Evolutionary conservation across 2,888 invertebrate species (phyloP).

Genomic region (Drosophila rellima): DNA sequence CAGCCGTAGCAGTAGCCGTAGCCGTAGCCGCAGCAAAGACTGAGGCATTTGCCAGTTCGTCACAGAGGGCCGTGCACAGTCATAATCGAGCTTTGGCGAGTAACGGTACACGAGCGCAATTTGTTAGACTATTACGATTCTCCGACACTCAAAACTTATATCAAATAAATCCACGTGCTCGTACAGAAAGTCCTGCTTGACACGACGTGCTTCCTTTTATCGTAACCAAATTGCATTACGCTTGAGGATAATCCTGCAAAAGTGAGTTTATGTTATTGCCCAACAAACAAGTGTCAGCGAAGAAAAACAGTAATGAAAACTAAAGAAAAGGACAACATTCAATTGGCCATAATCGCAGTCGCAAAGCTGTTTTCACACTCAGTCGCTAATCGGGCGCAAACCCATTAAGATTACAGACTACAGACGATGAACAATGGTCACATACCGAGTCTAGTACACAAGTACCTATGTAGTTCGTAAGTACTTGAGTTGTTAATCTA

Average conservation of each 20-base stretch:
- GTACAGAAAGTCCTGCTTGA: not conserved
- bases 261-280: conserved; percentile 40
- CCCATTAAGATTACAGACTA: conserved; percentile 59
- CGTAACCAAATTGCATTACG: conserved; percentile 13
- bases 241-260: conserved; percentile 10
- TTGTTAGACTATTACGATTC: conserved; percentile 13
- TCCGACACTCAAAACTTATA: conserved; percentile 4
- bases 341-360: not conserved
- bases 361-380: conserved; percentile 11
- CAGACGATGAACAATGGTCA: conserved; percentile 28
- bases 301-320: not conserved
- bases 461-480: conserved; percentile 2
- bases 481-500: conserved; percentile 44
- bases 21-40: conserved; percentile 17
- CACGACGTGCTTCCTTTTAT: conserved; percentile 9
- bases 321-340: conserved; percentile 18
- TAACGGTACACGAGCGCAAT: conserved; percentile 65
- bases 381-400: conserved; percentile 63
- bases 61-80: conserved; percentile 62
- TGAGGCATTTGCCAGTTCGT: conserved; percentile 29
- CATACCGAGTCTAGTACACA: conserved; percentile 4
- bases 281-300: conserved; percentile 21
- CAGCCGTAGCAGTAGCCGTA: not conserved
- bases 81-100: conserved; percentile 69
- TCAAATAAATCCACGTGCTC: conserved; percentile 18